Base-by-base conservation (phyloP, 1,140 invertebrate species). In the Aphis craccivora region DNA sequence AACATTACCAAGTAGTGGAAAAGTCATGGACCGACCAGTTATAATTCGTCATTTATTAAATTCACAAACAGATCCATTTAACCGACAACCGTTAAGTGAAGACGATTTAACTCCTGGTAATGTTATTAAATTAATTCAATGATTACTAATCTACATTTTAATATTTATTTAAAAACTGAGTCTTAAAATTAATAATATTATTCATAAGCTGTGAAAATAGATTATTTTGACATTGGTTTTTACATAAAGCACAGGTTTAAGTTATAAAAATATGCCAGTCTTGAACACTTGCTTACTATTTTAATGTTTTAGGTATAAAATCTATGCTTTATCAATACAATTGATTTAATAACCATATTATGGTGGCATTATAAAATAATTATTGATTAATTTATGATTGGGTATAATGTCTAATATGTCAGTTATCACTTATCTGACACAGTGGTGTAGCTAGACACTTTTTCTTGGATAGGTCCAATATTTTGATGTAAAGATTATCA, bases 51-150 rank as follows among this genome's bases (percentile, higher is more conserved):
- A 99, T 96, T 96, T 99, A 94, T 96, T 99, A 88, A 99, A 99
- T 95, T 99, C 98, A 94, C 97, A 97, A 94, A 99, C 98, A 2
- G 99, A 99, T 96, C 99, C 99, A 6, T 99, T 99, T 95, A 99
- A 99, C 95, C 96, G 99, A 84, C 98, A 99, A 95, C 97, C 97
- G 14, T 96, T 99, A 18, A 98, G 97, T 83, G 98, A 98, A 96
- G 98, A 98, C 94, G 97, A 98, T 96, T 96, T 99, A 40, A 95
- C 96, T 88, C 97, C 97, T 95, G 97, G 97, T 98, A 95, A 95
- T 76, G 4, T 76, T 76, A n/a, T 6, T 76, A 14, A 76, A n/a
- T 67, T 67, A 67, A n/a, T 35, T 76, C 1, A 18, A 18, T 5
- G 5, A 18, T 18, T 76, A 76, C 18, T 76, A 76, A 20, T n/a